Evolutionary conservation across 1,140 invertebrate genomes (phyloP).

Genomic region (Heliconius eleuchia): DNA sequence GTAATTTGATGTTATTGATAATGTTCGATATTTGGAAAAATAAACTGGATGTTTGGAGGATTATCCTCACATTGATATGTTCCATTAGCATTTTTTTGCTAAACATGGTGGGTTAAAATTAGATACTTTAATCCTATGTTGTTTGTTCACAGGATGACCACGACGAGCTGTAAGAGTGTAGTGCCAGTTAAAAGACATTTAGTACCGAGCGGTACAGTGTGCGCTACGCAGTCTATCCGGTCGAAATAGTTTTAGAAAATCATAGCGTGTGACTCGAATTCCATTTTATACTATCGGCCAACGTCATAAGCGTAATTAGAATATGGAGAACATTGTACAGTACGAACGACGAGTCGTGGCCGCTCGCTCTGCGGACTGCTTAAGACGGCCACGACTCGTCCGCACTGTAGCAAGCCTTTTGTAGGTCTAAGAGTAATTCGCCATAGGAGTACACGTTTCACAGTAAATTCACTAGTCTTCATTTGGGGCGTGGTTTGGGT

Average conservation of each 20-base stretch:
- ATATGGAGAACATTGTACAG: background rate
- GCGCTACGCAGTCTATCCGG: slow-evolving; percentile 29
- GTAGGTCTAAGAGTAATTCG: slow-evolving; percentile 3
- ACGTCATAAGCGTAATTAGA: slow-evolving; percentile 10
- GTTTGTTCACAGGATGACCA: slow-evolving; percentile 77
- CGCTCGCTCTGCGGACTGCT: too few species aligned
- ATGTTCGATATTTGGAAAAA: too few species aligned
- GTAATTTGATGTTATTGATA: too few species aligned
- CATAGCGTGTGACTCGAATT: slow-evolving; percentile 59
- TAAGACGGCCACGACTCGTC: too few species aligned
- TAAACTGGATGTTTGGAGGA: too few species aligned
- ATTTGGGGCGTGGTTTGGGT: background rate
- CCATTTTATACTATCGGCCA: slow-evolving; percentile 40
- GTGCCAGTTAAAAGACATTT: slow-evolving; percentile 62
- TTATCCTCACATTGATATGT: too few species aligned
- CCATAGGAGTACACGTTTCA: background rate
- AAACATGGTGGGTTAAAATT: too few species aligned
- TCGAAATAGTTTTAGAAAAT: slow-evolving; percentile 30
- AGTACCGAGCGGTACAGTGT: slow-evolving; percentile 55
- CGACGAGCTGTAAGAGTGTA: slow-evolving; percentile 83
- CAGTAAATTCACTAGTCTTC: background rate
- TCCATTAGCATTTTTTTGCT: too few species aligned
- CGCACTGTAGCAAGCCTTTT: background rate
- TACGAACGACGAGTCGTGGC: background rate
- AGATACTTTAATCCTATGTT: slow-evolving; percentile 14